phyloP scores from a whole-genome alignment of 2,888 invertebrate genomes.

The Diploptera punctata region DNA sequence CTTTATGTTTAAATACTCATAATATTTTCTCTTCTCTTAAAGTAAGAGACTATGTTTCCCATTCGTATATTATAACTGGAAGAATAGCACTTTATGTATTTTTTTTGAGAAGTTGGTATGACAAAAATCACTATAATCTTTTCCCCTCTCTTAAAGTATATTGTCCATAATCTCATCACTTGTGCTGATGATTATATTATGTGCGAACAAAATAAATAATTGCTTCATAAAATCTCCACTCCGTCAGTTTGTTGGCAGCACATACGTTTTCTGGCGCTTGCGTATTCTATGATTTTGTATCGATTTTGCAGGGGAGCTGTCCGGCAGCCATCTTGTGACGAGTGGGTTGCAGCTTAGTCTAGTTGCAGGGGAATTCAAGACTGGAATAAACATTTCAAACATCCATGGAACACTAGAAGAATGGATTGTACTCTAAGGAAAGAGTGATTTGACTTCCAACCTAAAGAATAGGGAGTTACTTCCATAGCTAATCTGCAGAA shows the following conservation, averaged over 20 bases:
- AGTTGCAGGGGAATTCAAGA: conserved; percentile 23
- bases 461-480: neutral
- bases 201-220: too few relatives aligned
- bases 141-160: too few relatives aligned
- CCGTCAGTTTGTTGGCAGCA: conserved; percentile 13
- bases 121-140: too few relatives aligned
- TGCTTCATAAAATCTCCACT: neutral
- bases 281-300: conserved; percentile 37
- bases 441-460: neutral
- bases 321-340: conserved; percentile 42
- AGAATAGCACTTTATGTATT: too few relatives aligned
- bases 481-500: neutral
- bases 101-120: too few relatives aligned
- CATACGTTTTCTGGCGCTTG: conserved; percentile 44
- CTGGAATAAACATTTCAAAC: neutral
- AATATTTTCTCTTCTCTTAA: too few relatives aligned
- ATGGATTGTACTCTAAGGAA: neutral
- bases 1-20: too few relatives aligned
- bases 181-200: too few relatives aligned
- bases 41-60: too few relatives aligned
- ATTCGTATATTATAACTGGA: too few relatives aligned
- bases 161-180: too few relatives aligned
- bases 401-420: neutral
- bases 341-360: conserved; percentile 39
- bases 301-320: conserved; percentile 41